These are phyloP conservation scores for Rhagonycha fulva DNA, from an alignment of 2,888 invertebrate species.

Conservation along the genomic window DNA sequence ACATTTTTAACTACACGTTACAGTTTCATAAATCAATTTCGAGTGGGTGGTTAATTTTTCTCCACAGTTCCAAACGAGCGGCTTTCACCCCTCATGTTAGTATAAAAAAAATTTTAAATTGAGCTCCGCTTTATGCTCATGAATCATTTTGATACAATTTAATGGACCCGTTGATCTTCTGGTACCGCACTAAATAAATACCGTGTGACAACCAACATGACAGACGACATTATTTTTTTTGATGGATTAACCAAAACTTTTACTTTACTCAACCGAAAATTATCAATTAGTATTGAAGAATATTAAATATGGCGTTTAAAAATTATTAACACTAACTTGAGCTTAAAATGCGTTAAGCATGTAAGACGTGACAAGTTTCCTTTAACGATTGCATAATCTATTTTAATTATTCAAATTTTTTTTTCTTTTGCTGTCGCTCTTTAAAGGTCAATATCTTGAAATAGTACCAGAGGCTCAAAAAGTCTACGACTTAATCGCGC, in stretches of 20 bases:
- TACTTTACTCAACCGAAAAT: conserved; percentile 4
- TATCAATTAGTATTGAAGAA: conserved; percentile 6
- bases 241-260: conserved; percentile 25
- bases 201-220: conserved; percentile 30
- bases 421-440: background rate
- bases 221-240: conserved; percentile 18
- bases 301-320: conserved; percentile 2
- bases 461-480: background rate
- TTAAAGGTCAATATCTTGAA: background rate
- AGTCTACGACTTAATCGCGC: background rate
- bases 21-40: conserved; percentile 19
- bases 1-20: conserved; percentile 28
- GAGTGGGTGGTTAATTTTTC: conserved; percentile 18
- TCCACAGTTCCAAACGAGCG: conserved; percentile 12
- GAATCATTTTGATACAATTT: conserved; percentile 1
- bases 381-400: background rate
- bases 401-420: background rate
- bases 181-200: conserved; percentile 29
- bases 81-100: background rate
- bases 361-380: background rate
- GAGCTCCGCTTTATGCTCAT: background rate
- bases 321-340: conserved; percentile 1
- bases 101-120: background rate
- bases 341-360: background rate
- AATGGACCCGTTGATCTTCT: conserved; percentile 3